These are phyloP conservation scores for Caretta caretta DNA, from an alignment of 2,113 vertebrate genomes.

Conservation along the genomic window DNA sequence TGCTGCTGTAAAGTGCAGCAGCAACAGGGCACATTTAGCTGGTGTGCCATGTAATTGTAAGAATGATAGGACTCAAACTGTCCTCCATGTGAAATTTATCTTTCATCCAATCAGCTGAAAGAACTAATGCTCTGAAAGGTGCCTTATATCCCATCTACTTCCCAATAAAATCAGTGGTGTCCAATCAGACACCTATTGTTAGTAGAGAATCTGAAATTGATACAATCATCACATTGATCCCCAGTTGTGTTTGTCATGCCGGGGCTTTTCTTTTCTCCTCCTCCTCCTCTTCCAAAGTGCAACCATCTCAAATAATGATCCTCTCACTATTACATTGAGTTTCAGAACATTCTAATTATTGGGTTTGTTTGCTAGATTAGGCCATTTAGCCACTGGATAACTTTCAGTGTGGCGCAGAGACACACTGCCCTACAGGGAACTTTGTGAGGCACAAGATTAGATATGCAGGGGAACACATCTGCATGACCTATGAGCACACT, in stretches of 20 bases:
- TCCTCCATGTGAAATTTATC: slow-evolving; percentile 76
- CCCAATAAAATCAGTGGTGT: slow-evolving; percentile 81
- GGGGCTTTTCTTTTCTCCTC: slow-evolving; percentile 40
- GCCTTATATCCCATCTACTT: slow-evolving; percentile 80
- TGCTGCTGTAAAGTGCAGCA: slow-evolving; percentile 51
- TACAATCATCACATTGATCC: slow-evolving; percentile 84
- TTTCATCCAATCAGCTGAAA: slow-evolving; percentile 83
- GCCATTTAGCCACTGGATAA: not conserved
- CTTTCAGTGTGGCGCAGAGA: not conserved
- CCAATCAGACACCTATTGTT: slow-evolving; percentile 86
- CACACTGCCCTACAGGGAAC: not conserved
- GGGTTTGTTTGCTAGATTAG: slow-evolving; percentile 22
- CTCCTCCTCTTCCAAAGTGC: not conserved
- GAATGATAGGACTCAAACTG: slow-evolving; percentile 74
- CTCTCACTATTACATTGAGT: not conserved
- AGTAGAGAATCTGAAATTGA: slow-evolving; percentile 84
- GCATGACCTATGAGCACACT: not conserved
- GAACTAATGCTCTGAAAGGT: slow-evolving; percentile 77
- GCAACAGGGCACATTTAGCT: slow-evolving; percentile 72
- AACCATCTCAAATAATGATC: not conserved
- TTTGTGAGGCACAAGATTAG: not conserved
- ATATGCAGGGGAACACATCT: not conserved
- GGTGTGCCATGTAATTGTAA: slow-evolving; percentile 72
- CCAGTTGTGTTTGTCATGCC: slow-evolving; percentile 75
- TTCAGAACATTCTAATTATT: slow-evolving; percentile 47